Percentiles rank a stretch among this genome's conserved stretches.
Conservation (phyloP, 2,113 vertebrate genomes). For the Burhinus bistriatus region DNA sequence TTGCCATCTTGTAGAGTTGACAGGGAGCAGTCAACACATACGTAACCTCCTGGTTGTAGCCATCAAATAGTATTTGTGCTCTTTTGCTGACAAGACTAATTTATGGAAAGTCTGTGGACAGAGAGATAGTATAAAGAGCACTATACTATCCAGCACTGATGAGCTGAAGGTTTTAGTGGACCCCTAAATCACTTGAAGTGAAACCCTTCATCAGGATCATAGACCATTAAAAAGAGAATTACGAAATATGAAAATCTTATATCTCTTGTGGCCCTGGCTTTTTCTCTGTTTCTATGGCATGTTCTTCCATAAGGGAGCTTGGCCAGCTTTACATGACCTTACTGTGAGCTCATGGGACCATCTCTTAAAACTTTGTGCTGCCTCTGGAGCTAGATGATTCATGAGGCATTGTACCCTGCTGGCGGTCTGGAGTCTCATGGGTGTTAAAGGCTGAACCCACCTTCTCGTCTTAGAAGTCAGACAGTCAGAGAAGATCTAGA, state of each 20-base stretch:
- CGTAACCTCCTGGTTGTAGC: neutral
- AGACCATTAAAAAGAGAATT: neutral
- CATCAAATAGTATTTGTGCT: neutral
- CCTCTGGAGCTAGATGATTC: neutral
- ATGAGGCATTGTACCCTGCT: neutral
- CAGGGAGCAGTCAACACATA: no score
- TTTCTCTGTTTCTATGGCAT: neutral
- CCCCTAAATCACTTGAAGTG: neutral
- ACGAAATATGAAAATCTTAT: neutral
- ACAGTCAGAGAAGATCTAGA: neutral
- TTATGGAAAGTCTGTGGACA: neutral
- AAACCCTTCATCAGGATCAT: neutral
- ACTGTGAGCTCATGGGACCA: neutral
- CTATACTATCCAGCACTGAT: neutral
- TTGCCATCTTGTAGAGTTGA: neutral
- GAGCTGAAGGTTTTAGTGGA: neutral
- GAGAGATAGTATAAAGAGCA: neutral
- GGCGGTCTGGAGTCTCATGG: neutral
- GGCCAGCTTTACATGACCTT: neutral
- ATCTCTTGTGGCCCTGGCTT: neutral
- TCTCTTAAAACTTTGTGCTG: neutral
- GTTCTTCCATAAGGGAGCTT: neutral
- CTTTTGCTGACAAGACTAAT: neutral
- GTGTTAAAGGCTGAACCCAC: neutral
- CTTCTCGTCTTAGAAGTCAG: neutral